These are phyloP conservation scores for Holothuria scabra DNA, from an alignment of 53 echinoderm and acorn worm genomes.

Conservation along the genomic window DNA sequence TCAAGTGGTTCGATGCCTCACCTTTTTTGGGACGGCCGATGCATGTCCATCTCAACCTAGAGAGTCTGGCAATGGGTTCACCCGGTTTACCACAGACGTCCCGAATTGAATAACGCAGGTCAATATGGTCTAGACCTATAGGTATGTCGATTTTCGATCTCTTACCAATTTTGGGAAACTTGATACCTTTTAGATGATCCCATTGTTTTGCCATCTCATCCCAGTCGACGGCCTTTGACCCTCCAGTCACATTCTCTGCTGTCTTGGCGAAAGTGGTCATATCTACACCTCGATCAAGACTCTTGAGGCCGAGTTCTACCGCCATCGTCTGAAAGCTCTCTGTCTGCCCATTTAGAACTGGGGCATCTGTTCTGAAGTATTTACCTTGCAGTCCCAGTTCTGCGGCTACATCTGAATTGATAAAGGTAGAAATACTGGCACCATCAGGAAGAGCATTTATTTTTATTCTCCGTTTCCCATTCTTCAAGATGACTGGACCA, in stretches of 20 bases:
- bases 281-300: constrained; percentile 29
- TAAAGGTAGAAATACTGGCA: constrained; percentile 23
- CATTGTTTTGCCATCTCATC: background rate
- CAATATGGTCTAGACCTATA: constrained; percentile 19
- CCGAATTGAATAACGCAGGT: constrained; percentile 20
- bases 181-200: constrained; percentile 29
- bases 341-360: constrained; percentile 12
- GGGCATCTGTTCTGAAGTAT: background rate
- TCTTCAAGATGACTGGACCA: background rate
- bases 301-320: constrained; percentile 31
- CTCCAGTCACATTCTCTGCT: background rate
- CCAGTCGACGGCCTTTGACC: constrained; percentile 8
- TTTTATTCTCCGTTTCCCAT: background rate
- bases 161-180: constrained; percentile 39
- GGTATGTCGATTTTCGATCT: constrained; percentile 35
- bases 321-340: constrained; percentile 32
- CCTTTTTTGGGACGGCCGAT: background rate
- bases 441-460: no score
- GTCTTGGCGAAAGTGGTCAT: background rate
- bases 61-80: constrained; percentile 30
- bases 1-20: background rate
- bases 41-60: no score
- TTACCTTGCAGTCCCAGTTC: constrained; percentile 23
- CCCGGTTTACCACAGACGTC: constrained; percentile 46
- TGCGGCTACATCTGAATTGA: constrained; percentile 33